phyloP scores from a whole-genome alignment of 2,113 vertebrate genomes.

The Sebastes schlegelii region DNA sequence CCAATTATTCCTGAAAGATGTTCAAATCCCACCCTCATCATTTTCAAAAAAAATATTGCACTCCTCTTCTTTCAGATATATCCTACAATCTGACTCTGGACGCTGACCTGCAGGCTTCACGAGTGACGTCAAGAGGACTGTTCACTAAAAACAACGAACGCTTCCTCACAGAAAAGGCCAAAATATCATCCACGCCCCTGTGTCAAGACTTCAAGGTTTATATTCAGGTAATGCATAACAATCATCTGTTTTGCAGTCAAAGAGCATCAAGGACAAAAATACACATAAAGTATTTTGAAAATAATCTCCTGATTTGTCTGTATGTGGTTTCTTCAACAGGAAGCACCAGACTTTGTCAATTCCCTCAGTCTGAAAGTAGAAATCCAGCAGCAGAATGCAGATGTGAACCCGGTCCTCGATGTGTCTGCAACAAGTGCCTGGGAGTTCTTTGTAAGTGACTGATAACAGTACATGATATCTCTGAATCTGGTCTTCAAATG shows the following conservation, averaged over 20 bases:
- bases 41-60: background rate
- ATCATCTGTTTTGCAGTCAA: background rate
- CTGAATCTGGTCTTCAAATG: background rate
- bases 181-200: slow-evolving; percentile 54
- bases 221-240: slow-evolving; percentile 84
- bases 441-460: slow-evolving; percentile 90
- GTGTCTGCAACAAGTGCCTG: slow-evolving; percentile 83
- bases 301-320: background rate
- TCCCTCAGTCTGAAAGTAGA: slow-evolving; percentile 89
- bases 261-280: background rate
- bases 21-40: background rate
- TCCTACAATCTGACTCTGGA: slow-evolving; percentile 89
- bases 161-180: slow-evolving; percentile 77
- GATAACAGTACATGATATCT: fast-evolving
- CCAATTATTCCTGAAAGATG: background rate
- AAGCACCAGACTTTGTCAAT: slow-evolving; percentile 88
- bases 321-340: slow-evolving; percentile 74
- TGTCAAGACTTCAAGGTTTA: slow-evolving; percentile 85
- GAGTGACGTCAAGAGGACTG: slow-evolving; percentile 89
- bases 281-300: background rate
- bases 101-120: slow-evolving; percentile 87
- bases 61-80: slow-evolving; percentile 77
- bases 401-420: slow-evolving; percentile 89
- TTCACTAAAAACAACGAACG: slow-evolving; percentile 90
- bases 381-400: slow-evolving; percentile 82